A percentile compares a stretch with the other conserved stretches of the same genome.
phyloP scores from a whole-genome alignment of 2,888 invertebrate species.

The Micropterix aruncella region DNA sequence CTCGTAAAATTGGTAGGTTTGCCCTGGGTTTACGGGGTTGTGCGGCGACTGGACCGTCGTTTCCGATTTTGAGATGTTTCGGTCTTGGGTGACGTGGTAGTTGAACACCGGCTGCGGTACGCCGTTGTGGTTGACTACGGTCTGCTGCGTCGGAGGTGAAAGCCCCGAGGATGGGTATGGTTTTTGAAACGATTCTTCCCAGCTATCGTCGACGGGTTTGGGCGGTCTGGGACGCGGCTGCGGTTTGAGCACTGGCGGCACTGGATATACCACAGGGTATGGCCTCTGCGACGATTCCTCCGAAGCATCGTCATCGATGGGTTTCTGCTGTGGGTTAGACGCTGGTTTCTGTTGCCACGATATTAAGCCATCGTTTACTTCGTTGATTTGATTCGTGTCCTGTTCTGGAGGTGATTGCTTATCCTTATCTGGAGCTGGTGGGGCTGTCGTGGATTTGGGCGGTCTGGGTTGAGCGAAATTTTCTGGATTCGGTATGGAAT shows the following conservation, averaged over 20 bases:
- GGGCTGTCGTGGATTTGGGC: no score
- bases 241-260: not conserved
- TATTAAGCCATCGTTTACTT: no score
- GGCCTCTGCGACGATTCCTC: no score
- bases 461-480: not conserved
- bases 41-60: not conserved
- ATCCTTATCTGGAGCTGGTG: not conserved
- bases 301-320: no score
- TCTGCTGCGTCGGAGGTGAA: not conserved
- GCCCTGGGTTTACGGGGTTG: no score
- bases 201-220: not conserved
- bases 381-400: not conserved
- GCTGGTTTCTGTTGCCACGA: not conserved
- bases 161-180: no score
- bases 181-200: not conserved
- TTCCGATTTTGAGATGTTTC: not conserved
- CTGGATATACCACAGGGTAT: not conserved
- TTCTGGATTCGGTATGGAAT: not conserved
- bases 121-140: not conserved
- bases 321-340: not conserved
- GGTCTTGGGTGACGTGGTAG: not conserved
- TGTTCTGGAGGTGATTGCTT: not conserved
- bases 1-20: not conserved
- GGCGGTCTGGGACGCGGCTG: not conserved
- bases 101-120: not conserved